Evolutionary conservation across 2,113 vertebrate genomes (phyloP).

Genomic region (Phylloscopus whistleri): DNA sequence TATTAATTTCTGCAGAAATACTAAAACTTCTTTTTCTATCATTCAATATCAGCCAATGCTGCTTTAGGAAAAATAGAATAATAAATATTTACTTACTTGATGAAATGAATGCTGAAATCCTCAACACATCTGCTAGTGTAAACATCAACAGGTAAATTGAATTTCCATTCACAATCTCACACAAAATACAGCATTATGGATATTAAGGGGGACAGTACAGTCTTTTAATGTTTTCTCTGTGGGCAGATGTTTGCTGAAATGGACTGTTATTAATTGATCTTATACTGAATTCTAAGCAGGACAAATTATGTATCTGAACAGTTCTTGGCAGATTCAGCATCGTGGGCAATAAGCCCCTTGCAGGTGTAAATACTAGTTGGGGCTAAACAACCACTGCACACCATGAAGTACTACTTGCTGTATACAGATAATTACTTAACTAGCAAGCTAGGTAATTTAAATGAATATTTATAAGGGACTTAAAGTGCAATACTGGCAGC

Average conservation of each 20-base stretch:
- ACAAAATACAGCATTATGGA: background rate
- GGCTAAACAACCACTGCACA: background rate
- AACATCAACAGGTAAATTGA: slow-evolving; percentile 1
- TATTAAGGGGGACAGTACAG: background rate
- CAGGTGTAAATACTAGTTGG: background rate
- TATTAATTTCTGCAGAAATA: background rate
- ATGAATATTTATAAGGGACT: background rate
- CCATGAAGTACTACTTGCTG: background rate
- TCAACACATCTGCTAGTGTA: background rate
- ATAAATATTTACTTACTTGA: background rate
- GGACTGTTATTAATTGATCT: background rate
- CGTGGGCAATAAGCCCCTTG: background rate
- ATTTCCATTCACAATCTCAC: background rate
- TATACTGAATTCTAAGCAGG: background rate
- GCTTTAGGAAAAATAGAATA: background rate
- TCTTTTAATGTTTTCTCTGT: background rate
- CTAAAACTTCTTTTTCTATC: background rate
- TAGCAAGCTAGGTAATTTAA: background rate
- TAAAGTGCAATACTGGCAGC: background rate
- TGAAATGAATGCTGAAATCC: background rate
- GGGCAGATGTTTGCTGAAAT: background rate
- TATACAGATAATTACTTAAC: background rate
- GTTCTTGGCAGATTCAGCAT: background rate
- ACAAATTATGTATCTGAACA: background rate
- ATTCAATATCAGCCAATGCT: background rate